phyloP scores from a whole-genome alignment of 1,140 invertebrate species.

The Drosophila pallidifrons region DNA sequence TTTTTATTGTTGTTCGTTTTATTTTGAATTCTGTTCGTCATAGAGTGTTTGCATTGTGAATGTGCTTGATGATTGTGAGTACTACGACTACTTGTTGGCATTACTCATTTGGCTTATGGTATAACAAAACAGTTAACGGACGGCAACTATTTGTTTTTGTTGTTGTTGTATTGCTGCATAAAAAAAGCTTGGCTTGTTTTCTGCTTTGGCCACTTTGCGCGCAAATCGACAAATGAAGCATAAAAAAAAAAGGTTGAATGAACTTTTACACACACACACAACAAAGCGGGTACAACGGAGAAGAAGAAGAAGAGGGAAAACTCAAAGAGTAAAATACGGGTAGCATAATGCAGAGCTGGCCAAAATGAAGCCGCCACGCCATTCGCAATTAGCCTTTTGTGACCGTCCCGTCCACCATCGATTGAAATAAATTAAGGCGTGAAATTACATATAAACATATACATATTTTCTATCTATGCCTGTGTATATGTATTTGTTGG shows the following conservation, averaged over 20 bases:
- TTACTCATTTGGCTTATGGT: conserved; percentile 20
- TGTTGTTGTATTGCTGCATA: not conserved
- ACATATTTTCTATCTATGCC: not conserved
- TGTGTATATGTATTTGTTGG: not conserved
- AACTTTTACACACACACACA: conserved; percentile 72
- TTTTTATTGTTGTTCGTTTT: too few species aligned
- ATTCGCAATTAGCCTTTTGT: conserved; percentile 70
- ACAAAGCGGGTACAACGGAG: conserved; percentile 12
- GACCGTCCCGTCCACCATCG: conserved; percentile 60
- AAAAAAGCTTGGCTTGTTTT: conserved; percentile 34
- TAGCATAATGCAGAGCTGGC: conserved; percentile 69
- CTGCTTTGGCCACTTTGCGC: conserved; percentile 51
- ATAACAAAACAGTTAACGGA: conserved; percentile 30
- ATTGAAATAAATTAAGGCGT: conserved; percentile 71
- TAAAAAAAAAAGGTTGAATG: conserved; percentile 62
- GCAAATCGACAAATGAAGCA: conserved; percentile 74
- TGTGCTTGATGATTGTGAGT: not conserved
- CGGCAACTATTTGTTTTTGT: not conserved
- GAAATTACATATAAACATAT: conserved; percentile 51
- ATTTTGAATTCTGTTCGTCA: not conserved
- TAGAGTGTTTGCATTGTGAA: not conserved
- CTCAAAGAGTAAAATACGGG: conserved; percentile 6
- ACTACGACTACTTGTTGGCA: conserved; percentile 11
- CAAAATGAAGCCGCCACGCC: conserved; percentile 54
- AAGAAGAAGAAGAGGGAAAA: not conserved